A percentile compares a stretch with the other conserved stretches of the same genome.
Conservation (phyloP, 2,797 vertebrate species). For the Jordanella pulchra region DNA sequence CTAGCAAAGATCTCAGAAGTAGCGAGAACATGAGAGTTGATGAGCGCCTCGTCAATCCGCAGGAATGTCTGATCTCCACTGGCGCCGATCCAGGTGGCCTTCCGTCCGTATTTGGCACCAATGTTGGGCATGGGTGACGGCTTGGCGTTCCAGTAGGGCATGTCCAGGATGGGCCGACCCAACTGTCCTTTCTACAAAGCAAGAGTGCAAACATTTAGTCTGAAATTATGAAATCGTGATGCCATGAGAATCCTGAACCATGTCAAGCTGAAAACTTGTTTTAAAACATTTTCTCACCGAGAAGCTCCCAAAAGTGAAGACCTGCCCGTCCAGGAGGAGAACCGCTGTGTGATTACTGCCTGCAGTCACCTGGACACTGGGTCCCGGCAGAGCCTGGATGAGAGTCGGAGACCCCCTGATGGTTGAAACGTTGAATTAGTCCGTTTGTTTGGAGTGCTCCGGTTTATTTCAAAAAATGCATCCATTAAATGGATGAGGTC, state of each 20-base stretch:
- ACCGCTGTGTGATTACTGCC: constrained; percentile 99
- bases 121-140: constrained; percentile 98
- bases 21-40: constrained; percentile 97
- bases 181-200: constrained; percentile 92
- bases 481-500: background rate
- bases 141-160: constrained; percentile 99
- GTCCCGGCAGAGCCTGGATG: constrained; percentile 92
- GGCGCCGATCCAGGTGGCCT: constrained; percentile 98
- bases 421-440: constrained; percentile 26
- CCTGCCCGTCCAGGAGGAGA: constrained; percentile 95
- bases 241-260: background rate
- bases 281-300: constrained; percentile 83
- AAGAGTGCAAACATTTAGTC: constrained; percentile 9
- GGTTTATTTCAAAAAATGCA: constrained; percentile 4
- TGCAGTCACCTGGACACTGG: constrained; percentile 94
- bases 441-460: background rate
- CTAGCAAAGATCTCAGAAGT: constrained; percentile 99
- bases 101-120: constrained; percentile 95
- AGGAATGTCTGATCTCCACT: constrained; percentile 98
- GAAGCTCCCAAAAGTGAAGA: constrained; percentile 99
- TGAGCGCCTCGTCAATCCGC: constrained; percentile 96
- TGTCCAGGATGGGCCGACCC: constrained; percentile 94
- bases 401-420: constrained; percentile 93
- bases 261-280: background rate
- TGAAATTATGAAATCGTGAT: no score